Evolutionary conservation across 2,113 vertebrate genomes (phyloP).

Genomic region (Poeciliopsis retropinna): DNA sequence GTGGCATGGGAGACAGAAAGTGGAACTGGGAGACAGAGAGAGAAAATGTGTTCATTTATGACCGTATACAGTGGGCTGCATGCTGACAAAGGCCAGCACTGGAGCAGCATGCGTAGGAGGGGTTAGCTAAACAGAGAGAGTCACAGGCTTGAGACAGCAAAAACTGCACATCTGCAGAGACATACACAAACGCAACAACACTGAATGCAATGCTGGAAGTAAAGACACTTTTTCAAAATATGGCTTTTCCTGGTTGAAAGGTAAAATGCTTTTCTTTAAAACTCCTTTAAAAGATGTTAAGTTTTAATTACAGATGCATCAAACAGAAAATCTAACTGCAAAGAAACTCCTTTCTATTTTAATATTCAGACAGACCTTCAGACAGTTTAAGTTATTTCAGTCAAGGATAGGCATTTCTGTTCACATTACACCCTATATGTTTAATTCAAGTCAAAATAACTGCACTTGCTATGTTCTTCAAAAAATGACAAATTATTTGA

Average conservation of each 20-base stretch:
- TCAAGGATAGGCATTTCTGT: too few species aligned
- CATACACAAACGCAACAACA: constrained; percentile 13
- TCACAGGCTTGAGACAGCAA: constrained; percentile 32
- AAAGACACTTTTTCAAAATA: neutral
- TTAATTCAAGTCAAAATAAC: too few species aligned
- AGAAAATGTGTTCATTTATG: constrained; percentile 73
- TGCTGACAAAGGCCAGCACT: constrained; percentile 54
- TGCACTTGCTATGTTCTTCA: too few species aligned
- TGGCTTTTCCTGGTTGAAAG: constrained; percentile 36
- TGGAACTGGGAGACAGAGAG: constrained; percentile 21
- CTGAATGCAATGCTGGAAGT: neutral
- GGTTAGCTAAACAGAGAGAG: constrained; percentile 71
- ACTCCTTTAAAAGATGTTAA: too few species aligned
- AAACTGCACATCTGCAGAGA: constrained; percentile 30
- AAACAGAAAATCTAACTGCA: too few species aligned
- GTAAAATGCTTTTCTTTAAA: constrained; percentile 23
- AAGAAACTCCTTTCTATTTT: too few species aligned
- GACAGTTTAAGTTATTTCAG: too few species aligned
- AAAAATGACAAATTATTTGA: too few species aligned
- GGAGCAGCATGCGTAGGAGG: constrained; percentile 65
- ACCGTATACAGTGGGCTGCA: constrained; percentile 52
- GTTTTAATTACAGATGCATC: too few species aligned
- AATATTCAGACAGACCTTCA: too few species aligned
- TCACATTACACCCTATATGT: too few species aligned
- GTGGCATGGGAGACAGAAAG: constrained; percentile 9